phyloP scores from a whole-genome alignment of 2,888 invertebrate species.

The Pterostichus niger region DNA sequence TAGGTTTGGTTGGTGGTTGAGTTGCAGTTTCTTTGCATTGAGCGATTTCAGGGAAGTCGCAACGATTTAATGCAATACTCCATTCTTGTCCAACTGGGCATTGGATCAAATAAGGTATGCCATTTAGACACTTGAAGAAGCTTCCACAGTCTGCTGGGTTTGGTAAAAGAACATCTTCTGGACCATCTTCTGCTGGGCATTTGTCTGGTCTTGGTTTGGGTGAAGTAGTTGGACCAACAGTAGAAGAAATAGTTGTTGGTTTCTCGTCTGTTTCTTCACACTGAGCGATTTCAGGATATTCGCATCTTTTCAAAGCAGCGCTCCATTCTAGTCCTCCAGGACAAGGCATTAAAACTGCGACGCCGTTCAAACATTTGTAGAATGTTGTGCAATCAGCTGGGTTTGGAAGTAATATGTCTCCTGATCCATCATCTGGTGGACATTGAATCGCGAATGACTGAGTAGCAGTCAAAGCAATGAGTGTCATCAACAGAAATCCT shows the following conservation, averaged over 20 bases:
- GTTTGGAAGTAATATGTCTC: constrained; percentile 26
- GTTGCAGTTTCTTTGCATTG: constrained; percentile 42
- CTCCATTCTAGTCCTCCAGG: constrained; percentile 65
- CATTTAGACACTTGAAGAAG: constrained; percentile 67
- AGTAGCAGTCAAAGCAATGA: background rate
- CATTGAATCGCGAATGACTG: constrained; percentile 22
- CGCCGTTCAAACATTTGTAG: constrained; percentile 65
- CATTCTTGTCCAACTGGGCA: constrained; percentile 67
- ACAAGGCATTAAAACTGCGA: constrained; percentile 46
- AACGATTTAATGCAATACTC: constrained; percentile 34
- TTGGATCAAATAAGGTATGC: constrained; percentile 62
- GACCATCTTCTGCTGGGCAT: constrained; percentile 52
- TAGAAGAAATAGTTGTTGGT: background rate
- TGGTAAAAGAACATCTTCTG: constrained; percentile 51
- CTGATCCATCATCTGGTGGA: constrained; percentile 37
- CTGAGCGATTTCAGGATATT: constrained; percentile 59
- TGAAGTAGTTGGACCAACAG: background rate
- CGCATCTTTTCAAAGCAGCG: constrained; percentile 56
- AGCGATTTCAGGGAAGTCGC: constrained; percentile 54
- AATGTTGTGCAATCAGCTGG: constrained; percentile 65
- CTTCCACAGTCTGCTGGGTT: constrained; percentile 65
- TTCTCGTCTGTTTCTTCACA: constrained; percentile 43
- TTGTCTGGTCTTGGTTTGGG: background rate
- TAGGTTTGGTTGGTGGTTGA: background rate
- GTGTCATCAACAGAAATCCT: background rate